Base-by-base conservation (phyloP, 1,140 invertebrate species). In the Hycleus phaleratus region DNA sequence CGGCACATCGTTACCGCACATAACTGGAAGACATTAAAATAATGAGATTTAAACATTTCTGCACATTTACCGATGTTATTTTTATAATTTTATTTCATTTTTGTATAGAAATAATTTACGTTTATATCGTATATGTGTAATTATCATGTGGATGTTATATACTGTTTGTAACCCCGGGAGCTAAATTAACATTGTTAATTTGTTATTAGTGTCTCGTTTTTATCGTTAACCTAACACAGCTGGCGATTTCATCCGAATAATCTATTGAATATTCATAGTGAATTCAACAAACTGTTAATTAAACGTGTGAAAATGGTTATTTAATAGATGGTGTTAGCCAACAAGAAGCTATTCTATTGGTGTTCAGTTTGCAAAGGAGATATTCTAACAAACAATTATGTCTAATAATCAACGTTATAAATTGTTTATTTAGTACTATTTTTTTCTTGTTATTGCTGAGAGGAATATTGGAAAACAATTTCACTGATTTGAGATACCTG, bases 221-320 rank as follows among this genome's bases (percentile, higher is more conserved):
- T 59, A 56, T 48, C 54, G 53, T 43, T 38, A 59, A 39, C 38
- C 48, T 44, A 44, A 56, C 38, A 56, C 44, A 32, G 32, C 40
- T 52, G 61, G 26, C 54, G 40, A 48, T 56, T 44, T 53, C 46
- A 53, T 40, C 52, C 48, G 50, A 58, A 32, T 32, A 58, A 62
- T 50, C 60, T 52, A 58, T 49, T 58, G 60, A 62, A 63, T 63
- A 63, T 63, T 63, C 61, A 63, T 63, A 51, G 61, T 50, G 53
- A 63, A 63, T 60, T 59, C 51, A 47, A 49, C 57, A 48, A 57
- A 53, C 48, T 56, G 57, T 63, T 63, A 63, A 63, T 63, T 63
- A 56, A 63, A 56, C 59, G 61, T 63, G 61, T 63, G 61, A 49
- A 60, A 63, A 63, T 57, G 61, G 54, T 42, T 55, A 45, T 63